Conservation (phyloP, 2,888 invertebrate genomes). For the Phyto melanocephala region DNA sequence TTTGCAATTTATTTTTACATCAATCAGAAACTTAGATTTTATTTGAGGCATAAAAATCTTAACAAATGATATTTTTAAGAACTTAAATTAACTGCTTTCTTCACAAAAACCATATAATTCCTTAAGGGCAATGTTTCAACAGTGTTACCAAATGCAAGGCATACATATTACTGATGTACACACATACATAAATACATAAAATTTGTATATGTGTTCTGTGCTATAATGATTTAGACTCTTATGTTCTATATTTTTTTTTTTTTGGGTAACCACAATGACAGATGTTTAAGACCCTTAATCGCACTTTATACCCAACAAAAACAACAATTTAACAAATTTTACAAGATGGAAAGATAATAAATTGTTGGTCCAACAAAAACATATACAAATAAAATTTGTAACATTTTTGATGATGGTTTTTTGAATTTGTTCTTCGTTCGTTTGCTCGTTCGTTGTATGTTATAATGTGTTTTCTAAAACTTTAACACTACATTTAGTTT, state of each 20-base stretch:
- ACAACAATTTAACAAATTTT: neutral
- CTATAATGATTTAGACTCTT: neutral
- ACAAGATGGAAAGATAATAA: neutral
- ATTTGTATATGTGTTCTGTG: neutral
- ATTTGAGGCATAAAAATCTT: too few species aligned
- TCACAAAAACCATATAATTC: neutral
- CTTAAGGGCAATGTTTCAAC: neutral
- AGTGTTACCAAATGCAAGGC: neutral
- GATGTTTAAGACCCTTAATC: constrained; percentile 53
- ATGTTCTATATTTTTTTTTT: neutral
- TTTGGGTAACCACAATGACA: constrained; percentile 40
- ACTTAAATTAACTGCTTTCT: neutral
- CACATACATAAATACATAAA: neutral
- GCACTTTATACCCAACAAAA: constrained; percentile 24
- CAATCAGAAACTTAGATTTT: too few species aligned
- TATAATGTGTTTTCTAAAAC: constrained; percentile 9
- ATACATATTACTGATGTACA: neutral
- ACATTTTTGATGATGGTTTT: constrained; percentile 22
- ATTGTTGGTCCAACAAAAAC: neutral
- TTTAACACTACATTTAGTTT: neutral
- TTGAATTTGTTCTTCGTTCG: constrained; percentile 13
- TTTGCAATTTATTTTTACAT: too few species aligned
- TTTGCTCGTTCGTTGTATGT: neutral
- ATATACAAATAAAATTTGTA: neutral
- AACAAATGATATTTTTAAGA: neutral